Evolutionary conservation across 2,113 vertebrate genomes (phyloP).

Genomic region (Stercorarius parasiticus): DNA sequence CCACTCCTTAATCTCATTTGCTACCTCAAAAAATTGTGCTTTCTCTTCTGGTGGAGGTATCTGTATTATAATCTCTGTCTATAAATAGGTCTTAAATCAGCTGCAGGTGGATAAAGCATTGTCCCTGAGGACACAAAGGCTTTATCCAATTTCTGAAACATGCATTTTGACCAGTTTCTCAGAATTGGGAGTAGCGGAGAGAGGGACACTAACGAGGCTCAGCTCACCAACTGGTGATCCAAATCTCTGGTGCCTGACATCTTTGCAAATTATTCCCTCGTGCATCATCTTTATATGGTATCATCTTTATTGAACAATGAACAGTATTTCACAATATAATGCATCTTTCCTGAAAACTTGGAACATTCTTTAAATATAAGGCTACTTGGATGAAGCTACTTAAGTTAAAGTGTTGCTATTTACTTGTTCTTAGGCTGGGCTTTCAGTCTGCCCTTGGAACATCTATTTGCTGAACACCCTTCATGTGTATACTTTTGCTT

Average conservation of each 20-base stretch:
- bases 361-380: not conserved
- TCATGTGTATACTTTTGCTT: fast-evolving
- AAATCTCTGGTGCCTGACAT: not conserved
- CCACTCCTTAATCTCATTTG: slow-evolving; percentile 24
- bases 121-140: not conserved
- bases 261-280: not conserved
- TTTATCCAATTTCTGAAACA: not conserved
- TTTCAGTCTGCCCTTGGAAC: not conserved
- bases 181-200: not conserved
- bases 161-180: slow-evolving; percentile 1
- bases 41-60: not conserved
- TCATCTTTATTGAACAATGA: not conserved
- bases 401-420: not conserved
- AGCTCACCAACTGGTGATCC: not conserved
- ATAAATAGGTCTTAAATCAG: not conserved
- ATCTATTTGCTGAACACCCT: not conserved
- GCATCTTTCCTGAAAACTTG: not conserved
- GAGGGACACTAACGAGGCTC: not conserved
- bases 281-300: not conserved
- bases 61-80: not conserved
- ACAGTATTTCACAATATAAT: not conserved
- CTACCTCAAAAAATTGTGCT: not conserved
- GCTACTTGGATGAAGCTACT: not conserved
- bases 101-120: not conserved
- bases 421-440: not conserved